Conservation (phyloP, 2,888 invertebrate species). For the Nysson spinosus region DNA sequence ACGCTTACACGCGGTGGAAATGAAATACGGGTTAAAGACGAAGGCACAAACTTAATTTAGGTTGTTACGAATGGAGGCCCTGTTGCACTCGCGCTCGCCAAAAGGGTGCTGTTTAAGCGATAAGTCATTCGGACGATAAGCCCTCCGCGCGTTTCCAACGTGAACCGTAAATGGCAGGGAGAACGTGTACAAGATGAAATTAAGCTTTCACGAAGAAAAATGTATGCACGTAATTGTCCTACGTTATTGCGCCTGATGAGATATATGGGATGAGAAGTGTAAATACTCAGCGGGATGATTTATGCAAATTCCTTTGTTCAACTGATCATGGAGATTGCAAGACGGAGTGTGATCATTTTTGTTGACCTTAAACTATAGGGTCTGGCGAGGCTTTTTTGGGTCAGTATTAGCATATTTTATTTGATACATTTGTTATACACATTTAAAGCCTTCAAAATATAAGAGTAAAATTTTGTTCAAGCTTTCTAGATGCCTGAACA, state of each 20-base stretch:
- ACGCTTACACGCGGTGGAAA: slow-evolving; percentile 46
- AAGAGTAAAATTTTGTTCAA: too few relatives aligned
- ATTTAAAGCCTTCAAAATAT: too few relatives aligned
- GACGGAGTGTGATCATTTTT: too few relatives aligned
- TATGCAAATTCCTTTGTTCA: slow-evolving; percentile 7
- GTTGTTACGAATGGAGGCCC: slow-evolving; percentile 56
- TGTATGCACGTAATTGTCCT: slow-evolving; percentile 37
- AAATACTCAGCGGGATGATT: slow-evolving; percentile 25
- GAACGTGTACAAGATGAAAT: slow-evolving; percentile 49
- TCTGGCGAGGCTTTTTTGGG: too few relatives aligned
- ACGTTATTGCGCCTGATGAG: slow-evolving; percentile 21
- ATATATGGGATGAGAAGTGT: slow-evolving; percentile 34
- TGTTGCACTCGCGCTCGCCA: slow-evolving; percentile 42
- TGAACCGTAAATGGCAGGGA: slow-evolving; percentile 49
- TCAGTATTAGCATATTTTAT: too few relatives aligned
- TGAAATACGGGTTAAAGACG: slow-evolving; percentile 67
- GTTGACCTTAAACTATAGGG: too few relatives aligned
- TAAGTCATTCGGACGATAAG: slow-evolving; percentile 75
- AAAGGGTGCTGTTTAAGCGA: slow-evolving; percentile 63
- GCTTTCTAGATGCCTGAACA: too few relatives aligned
- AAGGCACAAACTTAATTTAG: slow-evolving; percentile 67
- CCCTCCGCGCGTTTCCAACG: slow-evolving; percentile 43
- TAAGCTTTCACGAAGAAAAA: slow-evolving; percentile 58
- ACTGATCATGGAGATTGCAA: too few relatives aligned
- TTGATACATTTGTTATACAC: too few relatives aligned